phyloP scores from a whole-genome alignment of 2,888 invertebrate genomes.

The Phymatocera aterrima region DNA sequence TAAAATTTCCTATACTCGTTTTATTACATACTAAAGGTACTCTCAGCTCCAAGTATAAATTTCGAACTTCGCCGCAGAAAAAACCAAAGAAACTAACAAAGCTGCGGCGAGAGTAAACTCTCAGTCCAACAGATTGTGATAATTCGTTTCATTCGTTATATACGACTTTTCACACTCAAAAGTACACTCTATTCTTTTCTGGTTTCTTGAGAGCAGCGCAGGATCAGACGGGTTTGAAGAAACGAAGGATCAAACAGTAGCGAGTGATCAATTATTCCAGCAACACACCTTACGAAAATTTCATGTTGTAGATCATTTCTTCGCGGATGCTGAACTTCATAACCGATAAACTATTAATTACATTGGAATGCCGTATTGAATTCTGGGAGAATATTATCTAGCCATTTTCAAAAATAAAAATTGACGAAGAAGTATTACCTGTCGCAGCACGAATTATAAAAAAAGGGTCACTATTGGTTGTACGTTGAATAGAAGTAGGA shows the following conservation, averaged over 20 bases:
- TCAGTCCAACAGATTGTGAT: background rate
- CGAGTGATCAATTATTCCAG: too few relatives aligned
- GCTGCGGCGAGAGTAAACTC: background rate
- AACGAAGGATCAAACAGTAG: background rate
- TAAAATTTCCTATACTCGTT: background rate
- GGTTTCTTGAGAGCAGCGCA: background rate
- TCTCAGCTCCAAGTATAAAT: background rate
- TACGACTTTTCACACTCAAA: background rate
- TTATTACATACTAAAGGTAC: background rate
- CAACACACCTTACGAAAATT: too few relatives aligned
- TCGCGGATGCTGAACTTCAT: too few relatives aligned
- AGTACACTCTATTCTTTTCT: background rate
- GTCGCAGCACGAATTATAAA: background rate
- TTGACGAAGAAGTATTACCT: background rate
- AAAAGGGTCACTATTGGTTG: background rate
- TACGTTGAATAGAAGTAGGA: background rate
- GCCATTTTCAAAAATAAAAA: background rate
- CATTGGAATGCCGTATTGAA: background rate
- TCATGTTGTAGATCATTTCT: too few relatives aligned
- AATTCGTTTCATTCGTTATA: background rate
- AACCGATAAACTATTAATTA: too few relatives aligned
- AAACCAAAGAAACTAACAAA: background rate
- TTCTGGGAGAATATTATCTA: too few relatives aligned
- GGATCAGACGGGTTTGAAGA: background rate
- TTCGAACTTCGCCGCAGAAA: background rate